Evolutionary conservation across 2,888 invertebrate genomes (phyloP).

Genomic region (Rhorus exstirpatorius): DNA sequence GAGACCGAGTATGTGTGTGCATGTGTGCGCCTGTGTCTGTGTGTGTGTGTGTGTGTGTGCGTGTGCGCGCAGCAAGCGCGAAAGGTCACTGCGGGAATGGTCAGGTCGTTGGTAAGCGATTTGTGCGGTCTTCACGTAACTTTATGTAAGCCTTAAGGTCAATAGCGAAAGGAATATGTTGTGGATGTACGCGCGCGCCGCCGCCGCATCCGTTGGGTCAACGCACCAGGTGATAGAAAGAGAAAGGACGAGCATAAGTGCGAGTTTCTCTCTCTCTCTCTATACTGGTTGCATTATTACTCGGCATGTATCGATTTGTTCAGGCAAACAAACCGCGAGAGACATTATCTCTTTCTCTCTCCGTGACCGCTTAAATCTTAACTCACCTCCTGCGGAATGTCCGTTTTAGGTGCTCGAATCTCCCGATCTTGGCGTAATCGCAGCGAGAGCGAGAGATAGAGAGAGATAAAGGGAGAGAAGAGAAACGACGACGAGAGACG

Average conservation of each 20-base stretch:
- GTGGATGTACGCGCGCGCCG: constrained; percentile 39
- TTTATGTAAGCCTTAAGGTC: constrained; percentile 70
- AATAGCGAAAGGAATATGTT: constrained; percentile 64
- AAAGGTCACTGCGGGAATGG: constrained; percentile 64
- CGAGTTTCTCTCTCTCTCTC: constrained; percentile 3
- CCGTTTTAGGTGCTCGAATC: constrained; percentile 60
- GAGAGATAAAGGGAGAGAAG: neutral
- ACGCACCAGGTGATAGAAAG: constrained; percentile 53
- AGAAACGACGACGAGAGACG: constrained; percentile 25
- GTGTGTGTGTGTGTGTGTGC: neutral
- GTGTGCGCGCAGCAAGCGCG: constrained; percentile 49
- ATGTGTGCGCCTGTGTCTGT: neutral
- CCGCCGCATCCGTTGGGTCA: constrained; percentile 61
- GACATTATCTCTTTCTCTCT: neutral
- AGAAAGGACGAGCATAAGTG: constrained; percentile 29
- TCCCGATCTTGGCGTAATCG: constrained; percentile 55
- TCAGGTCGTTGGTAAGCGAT: constrained; percentile 68
- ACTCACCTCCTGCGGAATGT: constrained; percentile 55
- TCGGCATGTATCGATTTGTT: constrained; percentile 50
- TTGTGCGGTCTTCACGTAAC: constrained; percentile 68
- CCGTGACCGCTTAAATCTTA: constrained; percentile 50
- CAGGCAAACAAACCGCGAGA: constrained; percentile 18
- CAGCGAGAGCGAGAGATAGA: constrained; percentile 19
- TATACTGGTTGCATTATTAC: constrained; percentile 18
- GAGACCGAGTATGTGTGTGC: constrained; percentile 20